Base-by-base conservation (phyloP, 2,888 invertebrate species). In the Acanthopleura granulata region DNA sequence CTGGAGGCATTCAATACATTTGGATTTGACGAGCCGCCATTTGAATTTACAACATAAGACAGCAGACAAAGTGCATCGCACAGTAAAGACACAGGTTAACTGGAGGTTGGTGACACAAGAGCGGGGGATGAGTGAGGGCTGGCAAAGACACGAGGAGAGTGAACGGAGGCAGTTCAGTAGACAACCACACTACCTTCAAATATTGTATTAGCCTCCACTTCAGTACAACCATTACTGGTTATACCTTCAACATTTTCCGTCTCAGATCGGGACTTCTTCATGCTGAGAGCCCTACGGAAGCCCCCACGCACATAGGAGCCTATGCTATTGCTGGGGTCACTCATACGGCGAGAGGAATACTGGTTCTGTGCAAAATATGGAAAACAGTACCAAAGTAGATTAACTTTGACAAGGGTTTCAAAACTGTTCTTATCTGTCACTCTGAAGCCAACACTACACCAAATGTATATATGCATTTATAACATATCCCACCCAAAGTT, bases 151-250 rank as follows among this genome's bases (percentile, higher is more conserved):
- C n/a, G 11, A 12, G n/a, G 25, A 62, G 9, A 29, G 29, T 18
- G 22, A 69, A 25, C 18, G 18, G 29, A 74, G n/a, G 62, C 40
- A 40, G 40, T 40, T 40, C 40, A 40, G n/a, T 57, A 50, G 27
- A 50, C 57, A n/a, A 6, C 51, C 50, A 57, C n/a, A 62, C 74
- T 92, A 97, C 96, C 97, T 91, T 97, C 96, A 91, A 96, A 93
- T 80, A 97, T 93, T 91, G 97, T 97, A 14, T 96, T 96, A 49
- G 97, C 97, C 92, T 97, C 97, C 81, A 98, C 97, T 92, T 97
- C 97, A n/a, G 40, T 71, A 74, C 95, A 93, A 66, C 95, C 96
- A 90, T 94, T 94, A 78, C 94, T 94, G 30, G 73, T 49, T 93
- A 94, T 74, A n/a, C 76, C 76, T 91, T 97, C 97, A 71, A 97